Base-by-base conservation (phyloP, 2,888 invertebrate species). In the Tipula vernalis region DNA sequence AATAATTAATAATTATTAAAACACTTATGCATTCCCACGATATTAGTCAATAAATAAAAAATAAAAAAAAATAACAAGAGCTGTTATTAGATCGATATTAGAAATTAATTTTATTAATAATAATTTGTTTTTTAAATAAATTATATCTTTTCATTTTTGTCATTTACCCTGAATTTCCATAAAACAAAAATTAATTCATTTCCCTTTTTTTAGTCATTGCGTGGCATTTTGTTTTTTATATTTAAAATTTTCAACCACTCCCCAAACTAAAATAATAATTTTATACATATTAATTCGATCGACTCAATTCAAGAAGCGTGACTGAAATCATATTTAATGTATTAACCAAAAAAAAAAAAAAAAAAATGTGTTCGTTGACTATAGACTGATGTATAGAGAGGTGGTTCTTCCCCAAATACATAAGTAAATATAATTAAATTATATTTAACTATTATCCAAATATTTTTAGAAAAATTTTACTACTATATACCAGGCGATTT, bases 311-410 rank as follows among this genome's bases (percentile, higher is more conserved):
- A 71, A 71, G 71, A 71, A 71, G 71, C 71, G 71, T 71, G 71
- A 71, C 71, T 71, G 71, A 71, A 71, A 71, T 71, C 71, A 71
- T 71, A 71, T 71, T 71, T 71, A 71, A 71, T 71, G 71, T 71
- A 71, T 71, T 71, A 71, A 39, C 39, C 28, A 28, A 47, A 57
- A 15, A 47, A 47, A 47, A 47, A 47, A 47, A 47, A 12, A 47
- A n/a, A 71, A 10, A 71, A 71, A 71, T 71, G 71, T 71, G 71
- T 12, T 71, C 71, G 57, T 18, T 15, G 71, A 71, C 28, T 71
- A 57, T 2, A 51, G 4, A 42, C 10, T 42, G 3, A 39, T 4
- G 39, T 39, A 42, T 42, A 42, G 3, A 39, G 10, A 71, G 71
- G 71, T 71, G 28, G 28, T 71, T 71, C 71, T 71, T 71, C 71